Base-by-base conservation (phyloP, 2,113 vertebrate species). In the Brachyhypopomus occidentalis region DNA sequence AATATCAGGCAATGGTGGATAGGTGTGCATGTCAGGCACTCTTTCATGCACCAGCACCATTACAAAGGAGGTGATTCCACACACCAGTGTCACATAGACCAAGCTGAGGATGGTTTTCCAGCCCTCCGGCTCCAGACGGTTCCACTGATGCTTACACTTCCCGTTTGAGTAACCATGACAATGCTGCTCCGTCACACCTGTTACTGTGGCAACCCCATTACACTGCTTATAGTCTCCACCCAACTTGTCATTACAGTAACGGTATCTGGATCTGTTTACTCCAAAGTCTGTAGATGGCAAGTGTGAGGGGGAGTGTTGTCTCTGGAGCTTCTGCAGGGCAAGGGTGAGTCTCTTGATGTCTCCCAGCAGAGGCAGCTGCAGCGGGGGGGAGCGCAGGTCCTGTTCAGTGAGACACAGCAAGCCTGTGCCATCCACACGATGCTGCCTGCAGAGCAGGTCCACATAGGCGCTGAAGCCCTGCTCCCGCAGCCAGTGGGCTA, bases 31-130 rank as follows among this genome's bases (percentile, higher is more conserved):
- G 90, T 99, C 97, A 20, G 97, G 97, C 70, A 99, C 97, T 23
- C 97, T 92, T 82, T 99, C 97, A 0, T 99, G 97, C 19, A 99
- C 97, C 72, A 99, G 95, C 72, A 99, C 97, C 97, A 99, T 99
- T 81, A 99, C 94, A 1, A 98, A 96, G 0, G 97, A 97, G 0
- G 97, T 98, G 87, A 97, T 96, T 78, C 97, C 97, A 69, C 96
- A 97, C 72, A 99, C 97, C 77, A 96, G 94, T 86, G 98, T 94
- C 52, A 97, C 97, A 82, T 99, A 99, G 17, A 98, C 66, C 76
- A 92, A 93, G 83, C 97, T 96, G 78, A 99, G 79, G 82, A 95
- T 85, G 0, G 97, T 99, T 91, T 99, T 99, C 97, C 97, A 99
- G 80, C 96, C 96, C 85, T 99, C 97, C 0, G 97, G 97, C 91